Evolutionary conservation across 2,888 invertebrate genomes (phyloP).

Genomic region (Spodoptera picta): DNA sequence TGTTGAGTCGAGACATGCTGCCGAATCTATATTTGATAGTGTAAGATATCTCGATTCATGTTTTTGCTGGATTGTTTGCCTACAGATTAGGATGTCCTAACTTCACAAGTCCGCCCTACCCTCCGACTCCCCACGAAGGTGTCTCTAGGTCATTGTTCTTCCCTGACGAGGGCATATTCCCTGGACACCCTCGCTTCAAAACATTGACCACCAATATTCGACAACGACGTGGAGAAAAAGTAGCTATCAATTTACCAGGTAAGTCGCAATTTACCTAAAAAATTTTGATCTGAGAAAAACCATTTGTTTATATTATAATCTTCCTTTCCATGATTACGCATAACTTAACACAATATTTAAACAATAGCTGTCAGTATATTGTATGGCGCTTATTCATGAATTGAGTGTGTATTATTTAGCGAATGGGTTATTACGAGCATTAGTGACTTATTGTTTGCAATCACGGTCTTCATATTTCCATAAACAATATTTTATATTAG

Average conservation of each 20-base stretch:
- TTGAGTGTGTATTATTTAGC: constrained; percentile 3
- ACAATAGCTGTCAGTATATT: constrained; percentile 7
- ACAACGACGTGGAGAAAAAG: constrained; percentile 96
- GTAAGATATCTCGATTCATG: neutral
- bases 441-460: constrained; percentile 2
- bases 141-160: constrained; percentile 96
- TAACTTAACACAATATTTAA: constrained; percentile 11
- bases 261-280: constrained; percentile 56
- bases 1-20: neutral
- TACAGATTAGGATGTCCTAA: constrained; percentile 94
- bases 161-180: constrained; percentile 97
- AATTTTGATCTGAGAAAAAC: no score
- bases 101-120: constrained; percentile 94
- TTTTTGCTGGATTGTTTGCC: constrained; percentile 39
- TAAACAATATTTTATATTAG: constrained; percentile 16
- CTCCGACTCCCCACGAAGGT: constrained; percentile 90
- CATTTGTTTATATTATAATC: neutral
- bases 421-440: constrained; percentile 21
- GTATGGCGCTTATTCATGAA: constrained; percentile 8
- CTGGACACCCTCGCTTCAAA: constrained; percentile 98
- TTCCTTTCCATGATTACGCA: constrained; percentile 15
- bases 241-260: constrained; percentile 98
- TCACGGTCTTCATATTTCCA: constrained; percentile 23
- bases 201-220: constrained; percentile 98
- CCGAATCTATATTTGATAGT: neutral